Evolutionary conservation across 2,797 vertebrate species (phyloP), one percentile per base, ranked within the genome.

Genomic region (Peromyscus eremicus): DNA sequence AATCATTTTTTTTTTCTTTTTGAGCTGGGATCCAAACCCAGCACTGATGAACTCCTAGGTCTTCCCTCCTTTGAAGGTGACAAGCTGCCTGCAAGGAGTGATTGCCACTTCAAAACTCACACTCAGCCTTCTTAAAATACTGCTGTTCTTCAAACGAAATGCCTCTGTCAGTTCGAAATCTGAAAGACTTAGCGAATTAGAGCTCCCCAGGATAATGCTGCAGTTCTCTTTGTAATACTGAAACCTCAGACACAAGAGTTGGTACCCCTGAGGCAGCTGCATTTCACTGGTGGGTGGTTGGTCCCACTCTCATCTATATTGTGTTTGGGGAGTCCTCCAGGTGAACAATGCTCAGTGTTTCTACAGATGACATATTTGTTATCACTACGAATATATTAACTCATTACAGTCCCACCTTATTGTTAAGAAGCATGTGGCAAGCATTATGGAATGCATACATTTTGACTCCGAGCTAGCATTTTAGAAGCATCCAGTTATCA

Each of bases 81-180:
- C 90, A 96, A 92, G 85, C 94, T 91, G 60, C 86, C 68, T 95
- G 43, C 64, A 60, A 94, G 68, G 73, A 95, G 94, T 97, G 96
- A 96, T 94, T 97, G 95, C 89, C 88, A 94, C 85, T 97, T 97
- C 81, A 94, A 80, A 79, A 97, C 95, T 68, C 85, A 82, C 75
- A 95, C 84, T 98, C 94, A 95, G 93, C 46, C 62, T 96, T 97
- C 93, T 97, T 97, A 97, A 97, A 96, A 95, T 94, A 94, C 91
- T 70, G 93, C 95, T 96, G 62, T 96, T 94, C 96, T 98, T 97
- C 81, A 96, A 94, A 92, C 0, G 27, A 96, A 95, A 92, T 86
- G 89, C 84, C 91, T 96, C 84, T 2, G 34, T 95, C 96, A 96
- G 57, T 85, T 97, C 97, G 97, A 96, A 97, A 96, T 95, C 95